Base-by-base conservation (phyloP, 1,140 invertebrate genomes). In the Epicauta chinensis region DNA sequence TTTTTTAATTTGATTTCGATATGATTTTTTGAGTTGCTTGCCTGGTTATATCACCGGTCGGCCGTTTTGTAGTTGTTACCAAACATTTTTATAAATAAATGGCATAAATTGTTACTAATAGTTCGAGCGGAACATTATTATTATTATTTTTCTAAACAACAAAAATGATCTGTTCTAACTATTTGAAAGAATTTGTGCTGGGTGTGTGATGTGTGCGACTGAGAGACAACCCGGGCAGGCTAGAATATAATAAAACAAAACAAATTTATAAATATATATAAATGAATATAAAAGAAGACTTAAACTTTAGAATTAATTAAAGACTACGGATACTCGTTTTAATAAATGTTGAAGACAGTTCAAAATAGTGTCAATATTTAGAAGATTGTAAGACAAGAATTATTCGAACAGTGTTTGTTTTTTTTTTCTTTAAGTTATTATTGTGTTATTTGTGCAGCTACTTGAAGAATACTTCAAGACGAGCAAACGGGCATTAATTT, bases 221-320 rank as follows among this genome's bases (percentile, higher is more conserved):
- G 67, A 70, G 66, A 67, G 67, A 65, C 69, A 71, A 70, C 66
- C 62, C 65, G 69, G 69, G 69, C 67, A 71, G 69, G 69, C 67
- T 69, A 66, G 68, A n/a, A 55, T 70, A 66, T 62, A 61, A 38
- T 45, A 52, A 54, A 53, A 56, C 55, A 51, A 43, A 55, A 39
- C n/a, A 39, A 15, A n/a, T n/a, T n/a, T n/a, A n/a, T n/a, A n/a
- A n/a, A n/a, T n/a, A n/a, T n/a, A n/a, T n/a, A n/a, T n/a, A n/a
- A n/a, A n/a, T n/a, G n/a, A n/a, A 48, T 40, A 52, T 43, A 34
- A 29, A 38, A 12, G 11, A 32, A 32, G 30, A 9, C 16, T 11
- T 17, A 7, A 14, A 9, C 16, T 11, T 17, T 2, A 14, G 12
- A n/a, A 13, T 32, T 31, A 1, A 32, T 31, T 3, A 15, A 34